Percentiles rank a stretch among this genome's conserved stretches.
phyloP scores from a whole-genome alignment of 2,888 invertebrate species.

The Teleiodes luculella region DNA sequence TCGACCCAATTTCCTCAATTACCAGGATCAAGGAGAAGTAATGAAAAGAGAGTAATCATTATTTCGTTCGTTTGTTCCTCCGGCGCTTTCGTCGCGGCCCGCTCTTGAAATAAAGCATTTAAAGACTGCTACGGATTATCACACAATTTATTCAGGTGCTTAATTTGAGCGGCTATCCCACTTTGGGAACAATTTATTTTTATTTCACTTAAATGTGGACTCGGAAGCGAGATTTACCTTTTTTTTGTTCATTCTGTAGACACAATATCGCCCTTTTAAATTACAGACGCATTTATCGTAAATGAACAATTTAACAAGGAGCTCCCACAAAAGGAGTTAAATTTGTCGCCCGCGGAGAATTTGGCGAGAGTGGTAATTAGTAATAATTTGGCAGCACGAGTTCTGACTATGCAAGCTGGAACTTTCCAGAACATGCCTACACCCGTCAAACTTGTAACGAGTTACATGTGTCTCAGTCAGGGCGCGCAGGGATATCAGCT shows the following conservation, averaged over 20 bases:
- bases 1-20: constrained; percentile 75
- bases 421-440: constrained; percentile 31
- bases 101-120: constrained; percentile 66
- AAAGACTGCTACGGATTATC: constrained; percentile 75
- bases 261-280: constrained; percentile 30
- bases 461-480: constrained; percentile 46
- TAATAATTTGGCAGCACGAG: constrained; percentile 14
- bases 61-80: constrained; percentile 66
- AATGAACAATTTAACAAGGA: constrained; percentile 5
- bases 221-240: constrained; percentile 60
- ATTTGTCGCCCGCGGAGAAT: background rate
- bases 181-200: constrained; percentile 73
- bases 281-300: constrained; percentile 22
- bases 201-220: constrained; percentile 70
- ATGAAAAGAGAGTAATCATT: constrained; percentile 77
- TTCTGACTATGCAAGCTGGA: constrained; percentile 19
- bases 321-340: background rate
- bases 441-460: constrained; percentile 54
- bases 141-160: constrained; percentile 78
- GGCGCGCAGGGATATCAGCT: constrained; percentile 29
- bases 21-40: constrained; percentile 73
- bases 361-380: constrained; percentile 4
- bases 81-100: constrained; percentile 52
- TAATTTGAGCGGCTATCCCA: constrained; percentile 74
- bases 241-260: constrained; percentile 52